These are phyloP conservation scores for Colletes collaris DNA, from an alignment of 2,888 invertebrate genomes.

Conservation along the genomic window DNA sequence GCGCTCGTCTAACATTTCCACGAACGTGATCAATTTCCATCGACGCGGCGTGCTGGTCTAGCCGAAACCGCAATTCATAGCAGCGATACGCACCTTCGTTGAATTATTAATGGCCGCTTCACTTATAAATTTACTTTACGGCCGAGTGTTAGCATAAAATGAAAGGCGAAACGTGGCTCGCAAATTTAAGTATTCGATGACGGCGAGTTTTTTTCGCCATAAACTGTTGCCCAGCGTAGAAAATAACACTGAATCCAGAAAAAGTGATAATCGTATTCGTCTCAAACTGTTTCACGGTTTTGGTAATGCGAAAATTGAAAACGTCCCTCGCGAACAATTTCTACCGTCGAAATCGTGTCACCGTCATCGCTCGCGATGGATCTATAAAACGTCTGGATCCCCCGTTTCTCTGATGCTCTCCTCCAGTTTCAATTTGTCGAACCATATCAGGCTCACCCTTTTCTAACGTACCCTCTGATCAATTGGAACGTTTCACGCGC, in stretches of 20 bases:
- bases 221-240: neutral
- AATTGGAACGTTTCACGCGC: conserved; percentile 50
- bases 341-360: conserved; percentile 1
- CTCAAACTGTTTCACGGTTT: neutral
- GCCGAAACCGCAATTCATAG: conserved; percentile 28
- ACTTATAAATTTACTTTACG: conserved; percentile 35
- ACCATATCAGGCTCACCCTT: conserved; percentile 16
- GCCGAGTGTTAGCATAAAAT: conserved; percentile 8
- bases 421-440: conserved; percentile 39
- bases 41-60: neutral
- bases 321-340: neutral
- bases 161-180: conserved; percentile 1
- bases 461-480: conserved; percentile 29
- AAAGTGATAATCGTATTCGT: neutral
- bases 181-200: conserved; percentile 2
- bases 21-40: conserved; percentile 53
- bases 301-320: too few species aligned
- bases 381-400: conserved; percentile 38
- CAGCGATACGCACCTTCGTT: conserved; percentile 18
- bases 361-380: conserved; percentile 2
- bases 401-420: conserved; percentile 28
- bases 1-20: conserved; percentile 41
- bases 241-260: neutral
- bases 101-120: conserved; percentile 31
- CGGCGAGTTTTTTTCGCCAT: conserved; percentile 7